phyloP scores from a whole-genome alignment of 2,888 invertebrate genomes.

The Apoda limacodes region DNA sequence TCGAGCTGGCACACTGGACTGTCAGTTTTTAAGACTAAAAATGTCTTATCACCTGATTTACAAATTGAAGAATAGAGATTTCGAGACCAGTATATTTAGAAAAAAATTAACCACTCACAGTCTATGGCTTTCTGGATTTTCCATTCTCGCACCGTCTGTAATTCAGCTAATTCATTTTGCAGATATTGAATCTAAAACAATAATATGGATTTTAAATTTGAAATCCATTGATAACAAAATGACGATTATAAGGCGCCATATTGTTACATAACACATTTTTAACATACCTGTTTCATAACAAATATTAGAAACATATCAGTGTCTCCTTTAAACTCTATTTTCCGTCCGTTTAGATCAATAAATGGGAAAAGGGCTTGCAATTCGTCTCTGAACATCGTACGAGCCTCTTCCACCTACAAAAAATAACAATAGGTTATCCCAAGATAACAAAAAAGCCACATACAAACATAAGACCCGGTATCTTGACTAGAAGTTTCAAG shows the following conservation, averaged over 20 bases:
- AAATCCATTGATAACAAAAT: too few species aligned
- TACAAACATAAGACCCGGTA: too few species aligned
- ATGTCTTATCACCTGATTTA: too few species aligned
- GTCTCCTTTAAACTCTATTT: constrained; percentile 42
- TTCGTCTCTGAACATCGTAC: constrained; percentile 39
- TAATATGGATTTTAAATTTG: too few species aligned
- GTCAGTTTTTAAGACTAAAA: too few species aligned
- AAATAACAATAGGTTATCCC: constrained; percentile 3
- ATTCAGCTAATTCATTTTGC: constrained; percentile 50
- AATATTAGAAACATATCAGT: constrained; percentile 47
- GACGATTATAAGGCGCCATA: too few species aligned
- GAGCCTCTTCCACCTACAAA: constrained; percentile 44
- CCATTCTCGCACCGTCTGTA: constrained; percentile 45
- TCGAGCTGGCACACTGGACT: too few species aligned
- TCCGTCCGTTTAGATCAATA: constrained; percentile 38
- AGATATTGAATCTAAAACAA: constrained; percentile 43
- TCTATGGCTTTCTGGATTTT: constrained; percentile 57
- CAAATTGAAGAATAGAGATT: too few species aligned
- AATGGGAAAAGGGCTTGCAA: constrained; percentile 50
- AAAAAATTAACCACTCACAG: constrained; percentile 36
- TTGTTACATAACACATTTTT: too few species aligned
- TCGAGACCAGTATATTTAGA: constrained; percentile 1
- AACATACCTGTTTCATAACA: constrained; percentile 52
- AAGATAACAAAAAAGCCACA: too few species aligned
- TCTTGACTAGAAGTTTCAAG: too few species aligned